Evolutionary conservation across 2,888 invertebrate species (phyloP).

Genomic region (Heteropelma amictum): DNA sequence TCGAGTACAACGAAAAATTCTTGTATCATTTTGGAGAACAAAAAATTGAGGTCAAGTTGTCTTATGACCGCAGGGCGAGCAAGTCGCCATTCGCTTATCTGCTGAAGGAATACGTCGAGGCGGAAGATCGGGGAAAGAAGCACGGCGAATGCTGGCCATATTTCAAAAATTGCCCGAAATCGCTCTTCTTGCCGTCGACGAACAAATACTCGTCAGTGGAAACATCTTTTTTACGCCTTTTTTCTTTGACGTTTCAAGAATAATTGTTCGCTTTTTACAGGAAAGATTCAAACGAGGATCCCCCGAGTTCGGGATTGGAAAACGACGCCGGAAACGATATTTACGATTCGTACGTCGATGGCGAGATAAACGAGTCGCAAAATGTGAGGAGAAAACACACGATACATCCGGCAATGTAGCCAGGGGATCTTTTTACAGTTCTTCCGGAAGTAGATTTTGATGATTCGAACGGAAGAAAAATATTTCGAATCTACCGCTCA

Average conservation of each 20-base stretch:
- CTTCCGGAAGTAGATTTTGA: slow-evolving; percentile 10
- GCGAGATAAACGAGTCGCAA: slow-evolving; percentile 52
- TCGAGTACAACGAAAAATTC: background rate
- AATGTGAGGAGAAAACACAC: slow-evolving; percentile 56
- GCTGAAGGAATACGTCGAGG: slow-evolving; percentile 88
- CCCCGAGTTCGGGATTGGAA: slow-evolving; percentile 51
- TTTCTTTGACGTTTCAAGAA: too few species aligned
- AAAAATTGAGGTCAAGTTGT: background rate
- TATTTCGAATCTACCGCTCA: slow-evolving; percentile 21
- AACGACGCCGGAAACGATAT: slow-evolving; percentile 55
- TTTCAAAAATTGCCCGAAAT: slow-evolving; percentile 89
- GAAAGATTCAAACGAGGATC: slow-evolving; percentile 62
- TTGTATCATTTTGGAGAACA: too few species aligned
- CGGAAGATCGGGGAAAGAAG: slow-evolving; percentile 86
- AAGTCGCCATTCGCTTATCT: slow-evolving; percentile 88
- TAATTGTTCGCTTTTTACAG: slow-evolving; percentile 50
- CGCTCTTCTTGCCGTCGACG: slow-evolving; percentile 83
- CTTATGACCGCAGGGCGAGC: slow-evolving; percentile 82
- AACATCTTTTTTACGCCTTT: background rate
- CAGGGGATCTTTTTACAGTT: background rate
- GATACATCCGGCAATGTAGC: slow-evolving; percentile 63
- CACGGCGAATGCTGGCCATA: slow-evolving; percentile 92
- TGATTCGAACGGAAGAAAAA: background rate
- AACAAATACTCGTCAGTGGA: slow-evolving; percentile 79
- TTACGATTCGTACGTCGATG: slow-evolving; percentile 42